phyloP scores from a whole-genome alignment of 2,113 vertebrate genomes.

The Oryzias melastigma region DNA sequence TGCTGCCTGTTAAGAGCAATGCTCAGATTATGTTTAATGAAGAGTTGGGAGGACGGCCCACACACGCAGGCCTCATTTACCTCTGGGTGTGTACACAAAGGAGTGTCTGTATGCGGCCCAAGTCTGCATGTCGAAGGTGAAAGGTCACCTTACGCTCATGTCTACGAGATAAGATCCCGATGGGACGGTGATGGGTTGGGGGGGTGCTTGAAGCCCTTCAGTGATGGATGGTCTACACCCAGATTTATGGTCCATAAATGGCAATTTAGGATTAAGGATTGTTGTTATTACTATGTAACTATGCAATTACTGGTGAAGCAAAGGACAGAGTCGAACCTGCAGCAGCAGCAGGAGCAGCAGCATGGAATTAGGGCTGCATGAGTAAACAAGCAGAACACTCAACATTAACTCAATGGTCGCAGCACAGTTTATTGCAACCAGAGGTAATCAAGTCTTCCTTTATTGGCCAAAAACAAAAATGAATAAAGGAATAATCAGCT shows the following conservation, averaged over 20 bases:
- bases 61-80: conserved; percentile 58
- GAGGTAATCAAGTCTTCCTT: no score
- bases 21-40: conserved; percentile 55
- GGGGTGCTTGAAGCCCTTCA: conserved; percentile 11
- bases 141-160: conserved; percentile 23
- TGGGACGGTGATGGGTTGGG: background rate
- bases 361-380: background rate
- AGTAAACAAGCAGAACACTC: conserved; percentile 4
- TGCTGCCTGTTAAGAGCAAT: conserved; percentile 45
- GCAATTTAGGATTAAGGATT: conserved; percentile 49
- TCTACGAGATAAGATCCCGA: conserved; percentile 25
- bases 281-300: conserved; percentile 34
- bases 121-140: conserved; percentile 46
- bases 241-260: conserved; percentile 31
- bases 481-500: background rate
- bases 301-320: conserved; percentile 38
- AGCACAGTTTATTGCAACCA: background rate
- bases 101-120: conserved; percentile 39
- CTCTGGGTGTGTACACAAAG: conserved; percentile 46
- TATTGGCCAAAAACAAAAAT: no score
- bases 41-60: conserved; percentile 43
- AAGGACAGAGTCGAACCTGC: conserved; percentile 22
- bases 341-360: conserved; percentile 13
- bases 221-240: conserved; percentile 23
- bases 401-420: background rate